Percentiles rank a stretch among this genome's conserved stretches.
phyloP scores from a whole-genome alignment of 2,113 vertebrate species.

The Geococcyx californianus region DNA sequence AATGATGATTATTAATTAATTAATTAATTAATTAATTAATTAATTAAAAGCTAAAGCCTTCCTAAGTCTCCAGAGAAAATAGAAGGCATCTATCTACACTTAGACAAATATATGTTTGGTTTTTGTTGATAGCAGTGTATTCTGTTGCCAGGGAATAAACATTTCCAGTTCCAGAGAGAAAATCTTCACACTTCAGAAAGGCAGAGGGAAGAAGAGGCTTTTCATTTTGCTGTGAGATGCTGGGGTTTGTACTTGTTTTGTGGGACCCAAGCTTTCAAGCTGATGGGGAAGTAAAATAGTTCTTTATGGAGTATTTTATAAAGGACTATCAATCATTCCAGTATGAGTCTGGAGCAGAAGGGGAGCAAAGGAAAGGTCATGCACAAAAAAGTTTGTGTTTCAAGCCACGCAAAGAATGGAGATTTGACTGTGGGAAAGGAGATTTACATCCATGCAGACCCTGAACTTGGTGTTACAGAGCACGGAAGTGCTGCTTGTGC shows the following conservation, averaged over 20 bases:
- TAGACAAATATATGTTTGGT: not conserved
- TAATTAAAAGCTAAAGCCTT: not conserved
- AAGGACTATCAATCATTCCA: constrained; percentile 59
- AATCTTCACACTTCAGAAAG: constrained; percentile 16
- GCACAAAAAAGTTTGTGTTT: constrained; percentile 31
- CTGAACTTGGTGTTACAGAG: constrained; percentile 37
- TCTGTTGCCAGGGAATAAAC: not conserved
- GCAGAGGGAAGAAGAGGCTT: not conserved
- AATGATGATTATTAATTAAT: not conserved
- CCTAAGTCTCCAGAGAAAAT: not conserved
- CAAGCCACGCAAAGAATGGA: constrained; percentile 4
- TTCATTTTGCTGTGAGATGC: not conserved
- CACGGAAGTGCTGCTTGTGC: not conserved
- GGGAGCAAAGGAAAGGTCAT: constrained; percentile 30
- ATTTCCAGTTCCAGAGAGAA: not conserved
- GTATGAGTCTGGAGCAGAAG: constrained; percentile 21
- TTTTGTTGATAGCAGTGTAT: not conserved
- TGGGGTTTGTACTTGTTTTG: constrained; percentile 5
- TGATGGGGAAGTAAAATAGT: constrained; percentile 37
- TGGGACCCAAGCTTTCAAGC: constrained; percentile 14
- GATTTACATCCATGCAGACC: not conserved
- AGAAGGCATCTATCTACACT: not conserved
- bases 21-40: too few species aligned
- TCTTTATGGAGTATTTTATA: constrained; percentile 52
- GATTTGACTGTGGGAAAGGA: constrained; percentile 62